Conservation (phyloP, 2,797 vertebrate genomes). For the Bradypodion ventrale region DNA sequence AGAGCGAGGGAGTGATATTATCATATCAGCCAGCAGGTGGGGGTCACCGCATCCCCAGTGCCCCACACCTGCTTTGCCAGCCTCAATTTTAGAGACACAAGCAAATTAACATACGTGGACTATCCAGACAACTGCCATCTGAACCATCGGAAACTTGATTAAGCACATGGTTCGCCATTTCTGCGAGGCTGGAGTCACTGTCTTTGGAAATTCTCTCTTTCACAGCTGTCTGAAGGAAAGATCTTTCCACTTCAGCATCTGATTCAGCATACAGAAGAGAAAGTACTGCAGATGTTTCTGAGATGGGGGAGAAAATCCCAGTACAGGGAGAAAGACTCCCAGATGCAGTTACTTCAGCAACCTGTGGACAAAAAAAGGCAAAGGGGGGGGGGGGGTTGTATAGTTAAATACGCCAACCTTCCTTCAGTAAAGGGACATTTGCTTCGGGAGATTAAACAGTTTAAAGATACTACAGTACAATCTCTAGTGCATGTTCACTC, state of each 20-base stretch:
- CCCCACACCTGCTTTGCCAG: no score
- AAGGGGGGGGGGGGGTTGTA: background rate
- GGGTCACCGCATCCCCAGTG: no score
- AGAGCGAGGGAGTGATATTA: no score
- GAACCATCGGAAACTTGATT: constrained; percentile 73
- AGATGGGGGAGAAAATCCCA: constrained; percentile 84
- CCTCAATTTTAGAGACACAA: background rate
- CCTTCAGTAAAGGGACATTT: no score
- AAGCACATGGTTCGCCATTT: constrained; percentile 81
- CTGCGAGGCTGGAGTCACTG: constrained; percentile 73
- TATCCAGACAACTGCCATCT: constrained; percentile 63
- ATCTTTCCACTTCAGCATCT: constrained; percentile 47
- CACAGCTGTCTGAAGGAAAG: constrained; percentile 42
- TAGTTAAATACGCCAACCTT: background rate
- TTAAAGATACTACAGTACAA: background rate
- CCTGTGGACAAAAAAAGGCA: constrained; percentile 67
- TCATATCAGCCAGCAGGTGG: no score
- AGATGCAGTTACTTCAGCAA: constrained; percentile 78
- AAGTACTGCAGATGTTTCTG: constrained; percentile 79
- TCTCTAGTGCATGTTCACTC: background rate
- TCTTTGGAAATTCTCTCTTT: constrained; percentile 56
- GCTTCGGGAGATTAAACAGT: background rate
- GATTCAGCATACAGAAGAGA: constrained; percentile 75
- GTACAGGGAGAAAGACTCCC: constrained; percentile 72
- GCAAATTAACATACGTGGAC: constrained; percentile 52